Evolutionary conservation across 53 echinoderm and acorn worm species (phyloP), one percentile per base, ranked within the genome.

Genomic region (Pentamera pediparva): DNA sequence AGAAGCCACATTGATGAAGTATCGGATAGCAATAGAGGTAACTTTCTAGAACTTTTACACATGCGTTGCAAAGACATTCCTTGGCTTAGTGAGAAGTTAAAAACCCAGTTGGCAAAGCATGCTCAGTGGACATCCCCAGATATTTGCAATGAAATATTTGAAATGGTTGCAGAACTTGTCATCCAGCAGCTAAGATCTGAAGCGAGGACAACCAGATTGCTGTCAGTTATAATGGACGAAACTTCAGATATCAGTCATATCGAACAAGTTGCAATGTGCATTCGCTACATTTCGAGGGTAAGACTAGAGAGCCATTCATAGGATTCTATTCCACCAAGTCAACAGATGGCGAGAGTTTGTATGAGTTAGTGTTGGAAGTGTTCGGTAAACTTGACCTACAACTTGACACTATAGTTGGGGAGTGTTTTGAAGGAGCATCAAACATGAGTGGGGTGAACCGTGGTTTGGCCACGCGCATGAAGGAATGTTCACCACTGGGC

Each of bases 51-150:
- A 63, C 35, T 63, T 32, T n/a, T 63, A 33, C 63, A 35, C 63
- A 32, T 63, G 35, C 63, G 63, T 33, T 63, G 63, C 35, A 63
- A 63, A 63, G 63, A 63, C 37, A 33, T 63, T 32, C 63, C 63
- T 32, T 63, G 63, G 63, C 32, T 63, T 15, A 25, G 35, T 29
- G 35, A 63, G 37, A 63, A 34, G 37, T 33, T 63, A 32, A 13
- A 63, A 63, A 18, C 32, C 32, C 63, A 63, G 36, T 33, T 63
- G 13, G 63, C 15, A 15, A 15, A 29, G 37, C 63, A 63, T 63
- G 19, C 63, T 63, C 63, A 63, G 17, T 63, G 63, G 63, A 63
- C 63, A 63, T 63, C 63, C n/a, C 63, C 63, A 36, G 32, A 29
- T 63, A 63, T 63, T 13, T 33, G 35, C 17, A 36, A 63, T 63